These are phyloP conservation scores for Phortica variegata DNA, from an alignment of 1,140 invertebrate genomes.

Conservation along the genomic window DNA sequence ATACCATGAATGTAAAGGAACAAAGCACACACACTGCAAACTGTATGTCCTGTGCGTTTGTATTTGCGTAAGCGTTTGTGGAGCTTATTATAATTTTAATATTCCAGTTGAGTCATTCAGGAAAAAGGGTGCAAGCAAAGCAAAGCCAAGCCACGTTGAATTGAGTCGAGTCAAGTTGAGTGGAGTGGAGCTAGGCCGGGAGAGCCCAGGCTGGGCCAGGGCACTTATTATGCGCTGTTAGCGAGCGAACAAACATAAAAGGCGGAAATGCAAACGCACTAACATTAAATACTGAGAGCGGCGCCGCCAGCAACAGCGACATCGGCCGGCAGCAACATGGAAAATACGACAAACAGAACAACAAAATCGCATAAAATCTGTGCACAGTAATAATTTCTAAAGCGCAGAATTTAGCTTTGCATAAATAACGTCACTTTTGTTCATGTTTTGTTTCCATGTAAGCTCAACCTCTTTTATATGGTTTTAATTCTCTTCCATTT, in stretches of 20 bases:
- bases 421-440: slow-evolving; percentile 48
- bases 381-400: slow-evolving; percentile 54
- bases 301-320: not conserved
- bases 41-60: too few species aligned
- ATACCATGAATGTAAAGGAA: too few species aligned
- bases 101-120: too few species aligned
- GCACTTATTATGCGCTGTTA: slow-evolving; percentile 31
- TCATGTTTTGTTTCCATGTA: slow-evolving; percentile 41
- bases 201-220: not conserved
- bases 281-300: slow-evolving; percentile 22
- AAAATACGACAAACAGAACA: too few species aligned
- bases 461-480: too few species aligned
- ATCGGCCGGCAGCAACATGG: not conserved
- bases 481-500: too few species aligned
- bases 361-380: too few species aligned
- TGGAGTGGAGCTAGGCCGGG: not conserved
- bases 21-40: too few species aligned
- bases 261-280: slow-evolving; percentile 40
- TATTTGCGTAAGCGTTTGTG: too few species aligned
- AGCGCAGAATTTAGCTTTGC: slow-evolving; percentile 49
- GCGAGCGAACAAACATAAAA: slow-evolving; percentile 36
- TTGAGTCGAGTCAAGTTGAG: slow-evolving; percentile 39
- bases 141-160: slow-evolving; percentile 31
- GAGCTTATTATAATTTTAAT: too few species aligned
- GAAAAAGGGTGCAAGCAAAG: slow-evolving; percentile 10